These are phyloP conservation scores for Ammodytes marinus DNA, from an alignment of 2,113 vertebrate genomes.

Conservation along the genomic window DNA sequence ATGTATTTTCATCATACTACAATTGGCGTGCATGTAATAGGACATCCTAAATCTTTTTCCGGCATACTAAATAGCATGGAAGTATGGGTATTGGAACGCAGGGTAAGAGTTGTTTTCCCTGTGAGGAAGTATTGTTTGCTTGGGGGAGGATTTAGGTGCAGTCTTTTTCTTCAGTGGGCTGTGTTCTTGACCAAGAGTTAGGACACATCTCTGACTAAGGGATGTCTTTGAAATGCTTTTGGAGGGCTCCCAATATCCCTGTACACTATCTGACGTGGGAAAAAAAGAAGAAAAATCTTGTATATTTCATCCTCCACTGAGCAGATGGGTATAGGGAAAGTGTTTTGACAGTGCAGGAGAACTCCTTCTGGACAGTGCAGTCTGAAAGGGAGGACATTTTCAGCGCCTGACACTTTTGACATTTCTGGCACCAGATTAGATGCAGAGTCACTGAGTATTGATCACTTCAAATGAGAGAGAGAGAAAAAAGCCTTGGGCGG, in stretches of 20 bases:
- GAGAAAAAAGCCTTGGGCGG: background rate
- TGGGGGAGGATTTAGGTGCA: constrained; percentile 12
- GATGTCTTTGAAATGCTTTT: constrained; percentile 1
- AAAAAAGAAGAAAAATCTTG: background rate
- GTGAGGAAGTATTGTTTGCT: background rate
- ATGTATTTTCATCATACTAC: too few species aligned
- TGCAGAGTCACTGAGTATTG: constrained; percentile 55
- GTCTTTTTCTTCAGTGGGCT: background rate
- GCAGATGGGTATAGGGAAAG: constrained; percentile 2
- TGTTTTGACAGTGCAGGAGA: constrained; percentile 14
- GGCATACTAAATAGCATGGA: too few species aligned
- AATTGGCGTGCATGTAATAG: too few species aligned
- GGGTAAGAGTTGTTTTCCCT: background rate
- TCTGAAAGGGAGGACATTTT: constrained; percentile 32
- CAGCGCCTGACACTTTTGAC: constrained; percentile 34
- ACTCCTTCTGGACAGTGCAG: constrained; percentile 15
- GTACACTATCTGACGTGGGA: background rate
- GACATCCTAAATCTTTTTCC: too few species aligned
- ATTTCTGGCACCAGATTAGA: constrained; percentile 33
- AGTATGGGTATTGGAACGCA: too few species aligned
- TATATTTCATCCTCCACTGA: constrained; percentile 7
- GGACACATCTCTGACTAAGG: background rate
- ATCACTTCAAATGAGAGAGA: constrained; percentile 31
- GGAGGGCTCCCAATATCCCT: background rate
- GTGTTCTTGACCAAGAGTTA: constrained; percentile 12